Evolutionary conservation across 2,797 vertebrate genomes (phyloP).

Genomic region (Gymnopithys bicolor): DNA sequence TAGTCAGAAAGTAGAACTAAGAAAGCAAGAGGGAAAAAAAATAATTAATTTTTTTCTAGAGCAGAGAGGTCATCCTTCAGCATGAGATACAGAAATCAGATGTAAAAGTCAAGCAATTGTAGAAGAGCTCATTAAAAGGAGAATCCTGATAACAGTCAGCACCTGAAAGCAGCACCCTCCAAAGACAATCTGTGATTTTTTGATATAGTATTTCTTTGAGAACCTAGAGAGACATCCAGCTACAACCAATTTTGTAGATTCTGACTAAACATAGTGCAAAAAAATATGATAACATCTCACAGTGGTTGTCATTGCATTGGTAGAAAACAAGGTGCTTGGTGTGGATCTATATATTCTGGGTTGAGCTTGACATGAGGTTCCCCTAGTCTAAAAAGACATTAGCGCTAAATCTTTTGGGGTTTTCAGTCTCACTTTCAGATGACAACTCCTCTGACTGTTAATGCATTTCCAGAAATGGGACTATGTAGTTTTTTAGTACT

Average conservation of each 20-base stretch:
- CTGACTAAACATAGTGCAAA: not conserved
- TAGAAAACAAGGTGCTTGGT: not conserved
- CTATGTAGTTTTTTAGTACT: not conserved
- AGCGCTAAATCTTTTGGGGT: not conserved
- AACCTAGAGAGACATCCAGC: not conserved
- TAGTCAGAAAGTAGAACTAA: not conserved
- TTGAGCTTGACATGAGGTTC: not conserved
- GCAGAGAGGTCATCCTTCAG: not conserved
- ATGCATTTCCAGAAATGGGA: not conserved
- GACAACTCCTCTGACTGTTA: slow-evolving; percentile 25
- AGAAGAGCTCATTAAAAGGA: not conserved
- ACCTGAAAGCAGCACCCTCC: not conserved
- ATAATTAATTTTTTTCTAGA: not conserved
- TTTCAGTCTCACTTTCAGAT: not conserved
- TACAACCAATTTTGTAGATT: not conserved
- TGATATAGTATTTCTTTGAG: not conserved
- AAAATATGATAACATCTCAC: not conserved
- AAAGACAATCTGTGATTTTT: not conserved
- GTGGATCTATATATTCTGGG: not conserved
- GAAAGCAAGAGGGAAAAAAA: not conserved
- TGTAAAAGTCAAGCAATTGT: not conserved
- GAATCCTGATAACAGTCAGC: not conserved
- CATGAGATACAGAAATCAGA: not conserved
- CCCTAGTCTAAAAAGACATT: not conserved
- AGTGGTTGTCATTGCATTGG: not conserved